phyloP scores from a whole-genome alignment of 2,888 invertebrate species.

The Exocentrus adspersus region DNA sequence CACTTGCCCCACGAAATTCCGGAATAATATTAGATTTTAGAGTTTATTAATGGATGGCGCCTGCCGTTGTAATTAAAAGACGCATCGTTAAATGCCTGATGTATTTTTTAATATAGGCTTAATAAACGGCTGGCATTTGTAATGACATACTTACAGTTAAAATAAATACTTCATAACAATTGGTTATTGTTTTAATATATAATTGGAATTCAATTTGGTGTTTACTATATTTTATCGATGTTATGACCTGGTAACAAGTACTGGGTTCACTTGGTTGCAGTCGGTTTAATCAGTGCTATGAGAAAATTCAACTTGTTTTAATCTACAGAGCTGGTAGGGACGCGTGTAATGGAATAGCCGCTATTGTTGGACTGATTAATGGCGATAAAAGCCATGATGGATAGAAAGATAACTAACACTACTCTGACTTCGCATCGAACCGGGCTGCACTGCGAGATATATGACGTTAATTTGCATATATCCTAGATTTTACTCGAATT shows the following conservation, averaged over 20 bases:
- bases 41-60: conserved; percentile 20
- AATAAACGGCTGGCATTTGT: too few species aligned
- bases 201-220: too few species aligned
- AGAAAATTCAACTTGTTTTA: conserved; percentile 26
- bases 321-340: conserved; percentile 33
- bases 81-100: conserved; percentile 7
- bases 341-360: conserved; percentile 34
- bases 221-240: too few species aligned
- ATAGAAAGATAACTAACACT: conserved; percentile 48
- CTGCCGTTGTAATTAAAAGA: conserved; percentile 3
- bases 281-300: conserved; percentile 14
- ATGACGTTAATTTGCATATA: conserved; percentile 33
- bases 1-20: conserved; percentile 15
- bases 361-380: conserved; percentile 47
- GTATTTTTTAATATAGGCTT: neutral
- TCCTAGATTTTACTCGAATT: conserved; percentile 31
- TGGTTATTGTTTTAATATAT: too few species aligned
- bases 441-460: conserved; percentile 25
- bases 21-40: conserved; percentile 18
- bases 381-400: conserved; percentile 46
- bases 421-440: conserved; percentile 19
- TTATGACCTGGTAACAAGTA: too few species aligned
- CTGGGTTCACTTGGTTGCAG: neutral
- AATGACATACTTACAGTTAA: too few species aligned
- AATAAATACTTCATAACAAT: too few species aligned